phyloP scores from a whole-genome alignment of 1,140 invertebrate genomes.

The Drosophila kepulauana region DNA sequence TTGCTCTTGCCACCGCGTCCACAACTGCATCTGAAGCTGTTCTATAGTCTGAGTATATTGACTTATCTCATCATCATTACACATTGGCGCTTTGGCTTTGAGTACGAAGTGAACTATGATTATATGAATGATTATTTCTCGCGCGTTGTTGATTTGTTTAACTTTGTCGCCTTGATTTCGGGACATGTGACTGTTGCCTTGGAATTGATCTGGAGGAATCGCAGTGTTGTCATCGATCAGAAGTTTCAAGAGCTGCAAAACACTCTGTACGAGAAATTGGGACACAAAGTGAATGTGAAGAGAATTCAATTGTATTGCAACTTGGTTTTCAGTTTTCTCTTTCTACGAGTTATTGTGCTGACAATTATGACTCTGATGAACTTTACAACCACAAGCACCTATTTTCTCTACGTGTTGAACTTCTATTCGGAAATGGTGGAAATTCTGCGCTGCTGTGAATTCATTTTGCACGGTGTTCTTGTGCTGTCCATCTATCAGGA shows the following conservation, averaged over 20 bases:
- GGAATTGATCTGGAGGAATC: constrained; percentile 35
- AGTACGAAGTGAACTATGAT: constrained; percentile 38
- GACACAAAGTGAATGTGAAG: not conserved
- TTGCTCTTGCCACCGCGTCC: constrained; percentile 13
- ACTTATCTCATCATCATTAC: not conserved
- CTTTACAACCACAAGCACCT: not conserved
- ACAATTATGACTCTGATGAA: constrained; percentile 10
- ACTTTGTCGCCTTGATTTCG: constrained; percentile 11
- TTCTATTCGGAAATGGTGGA: constrained; percentile 38
- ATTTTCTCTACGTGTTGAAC: constrained; percentile 6
- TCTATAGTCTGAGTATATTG: not conserved
- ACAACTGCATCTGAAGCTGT: not conserved
- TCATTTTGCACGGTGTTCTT: constrained; percentile 17
- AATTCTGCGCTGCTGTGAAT: constrained; percentile 31
- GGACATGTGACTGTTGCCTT: constrained; percentile 11
- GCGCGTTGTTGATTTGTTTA: constrained; percentile 20
- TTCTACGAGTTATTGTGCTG: constrained; percentile 10
- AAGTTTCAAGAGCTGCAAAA: constrained; percentile 10
- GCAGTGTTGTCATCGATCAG: constrained; percentile 9
- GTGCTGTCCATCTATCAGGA: constrained; percentile 31
- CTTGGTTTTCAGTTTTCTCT: constrained; percentile 1
- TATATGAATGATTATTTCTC: constrained; percentile 16
- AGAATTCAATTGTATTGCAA: not conserved
- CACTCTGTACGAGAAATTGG: not conserved
- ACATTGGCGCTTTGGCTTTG: constrained; percentile 17